Base-by-base conservation (phyloP, 2,888 invertebrate species). In the Melanophora roralis region DNA sequence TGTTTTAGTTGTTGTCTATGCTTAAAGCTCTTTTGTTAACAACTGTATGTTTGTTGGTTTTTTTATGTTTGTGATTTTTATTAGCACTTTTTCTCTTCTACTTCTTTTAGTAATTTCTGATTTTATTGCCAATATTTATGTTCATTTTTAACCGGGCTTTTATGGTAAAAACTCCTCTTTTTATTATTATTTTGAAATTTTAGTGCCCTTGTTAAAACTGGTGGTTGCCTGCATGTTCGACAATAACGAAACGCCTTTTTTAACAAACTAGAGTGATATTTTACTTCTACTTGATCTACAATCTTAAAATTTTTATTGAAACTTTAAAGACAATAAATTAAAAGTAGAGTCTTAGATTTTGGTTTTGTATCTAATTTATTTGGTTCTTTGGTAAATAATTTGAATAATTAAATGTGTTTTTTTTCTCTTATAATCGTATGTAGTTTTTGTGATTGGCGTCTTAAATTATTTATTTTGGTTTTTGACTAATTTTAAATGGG, bases 11-110 rank as follows among this genome's bases (percentile, higher is more conserved):
- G 9, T n/a, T 43, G 23, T 55, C 43, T 4, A 21, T 47, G 36
- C 72, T 73, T 6, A 59, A 75, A 81, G 71, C 72, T 71, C 27
- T 27, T 6, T 77, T 73, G 73, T 79, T 77, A 59, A 71, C 78
- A 68, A n/a, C n/a, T n/a, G n/a, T n/a, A 51, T 62, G 49, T 38
- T 32, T 43, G 62, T 72, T 67, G 16, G 43, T 57, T 67, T 74
- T 40, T 59, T 49, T n/a, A 51, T 65, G 59, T 73, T 69, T 51
- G 36, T 59, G 47, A 47, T 38, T 75, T 47, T 68, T 64, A 57
- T 64, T 77, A 68, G 64, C 45, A 49, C 71, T 62, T 53, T 6
- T 51, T 45, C 27, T 23, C 16, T 32, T 65, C 40, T 32, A 7
- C 12, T 3, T 6, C 45, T 43, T 34, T 14, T 51, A 16, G 21